Percentiles rank a stretch among this genome's conserved stretches.
Evolutionary conservation across 2,113 vertebrate species (phyloP).

Genomic region (Cynopterus brachyotis): DNA sequence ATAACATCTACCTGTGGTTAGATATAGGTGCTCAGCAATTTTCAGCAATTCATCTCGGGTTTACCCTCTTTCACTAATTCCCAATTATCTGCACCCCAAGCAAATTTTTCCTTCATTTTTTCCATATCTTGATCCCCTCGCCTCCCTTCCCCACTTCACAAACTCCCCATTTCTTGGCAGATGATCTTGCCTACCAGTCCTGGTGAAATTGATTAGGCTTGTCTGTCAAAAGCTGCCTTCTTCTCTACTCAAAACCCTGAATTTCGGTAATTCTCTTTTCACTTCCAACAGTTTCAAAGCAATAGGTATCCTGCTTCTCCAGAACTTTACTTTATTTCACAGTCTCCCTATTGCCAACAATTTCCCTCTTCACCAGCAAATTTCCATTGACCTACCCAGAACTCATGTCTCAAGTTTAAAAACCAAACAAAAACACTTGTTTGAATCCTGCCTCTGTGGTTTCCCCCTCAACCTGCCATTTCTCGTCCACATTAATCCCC

Average conservation of each 20-base stretch:
- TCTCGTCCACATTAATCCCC: background rate
- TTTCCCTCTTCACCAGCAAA: background rate
- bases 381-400: background rate
- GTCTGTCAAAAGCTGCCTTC: background rate
- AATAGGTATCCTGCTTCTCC: background rate
- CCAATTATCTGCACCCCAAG: background rate
- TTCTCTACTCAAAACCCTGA: background rate
- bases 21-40: background rate
- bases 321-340: background rate
- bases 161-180: background rate
- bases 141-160: background rate
- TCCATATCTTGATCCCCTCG: too few species aligned
- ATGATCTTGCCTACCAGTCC: background rate
- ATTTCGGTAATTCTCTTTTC: background rate
- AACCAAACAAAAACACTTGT: background rate
- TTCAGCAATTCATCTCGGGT: background rate
- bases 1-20: background rate
- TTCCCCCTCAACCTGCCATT: background rate
- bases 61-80: background rate
- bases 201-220: background rate
- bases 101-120: background rate
- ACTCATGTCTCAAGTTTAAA: background rate
- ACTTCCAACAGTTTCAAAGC: background rate
- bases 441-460: background rate
- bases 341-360: background rate